phyloP scores from a whole-genome alignment of 2,888 invertebrate species.

The Aleiodes leptofemur region DNA sequence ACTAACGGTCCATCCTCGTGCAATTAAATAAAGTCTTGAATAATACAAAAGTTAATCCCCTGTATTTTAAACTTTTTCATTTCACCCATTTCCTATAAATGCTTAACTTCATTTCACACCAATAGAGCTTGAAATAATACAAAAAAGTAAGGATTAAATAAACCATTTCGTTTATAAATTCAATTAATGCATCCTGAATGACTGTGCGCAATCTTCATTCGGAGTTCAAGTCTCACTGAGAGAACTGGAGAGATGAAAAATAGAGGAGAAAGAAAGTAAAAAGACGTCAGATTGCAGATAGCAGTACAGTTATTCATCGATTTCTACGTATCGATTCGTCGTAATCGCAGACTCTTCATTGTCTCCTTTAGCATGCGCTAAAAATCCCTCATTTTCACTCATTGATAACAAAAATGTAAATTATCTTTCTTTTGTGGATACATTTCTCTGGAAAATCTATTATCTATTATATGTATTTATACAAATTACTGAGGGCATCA shows the following conservation, averaged over 20 bases:
- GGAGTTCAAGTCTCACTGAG: background rate
- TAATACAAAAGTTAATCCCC: too few species aligned
- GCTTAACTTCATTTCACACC: too few species aligned
- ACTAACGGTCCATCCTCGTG: too few species aligned
- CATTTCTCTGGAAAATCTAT: slow-evolving; percentile 11
- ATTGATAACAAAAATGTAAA: slow-evolving; percentile 21
- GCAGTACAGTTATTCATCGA: slow-evolving; percentile 8
- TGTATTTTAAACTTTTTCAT: too few species aligned
- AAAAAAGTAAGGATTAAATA: too few species aligned
- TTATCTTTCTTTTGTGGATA: background rate
- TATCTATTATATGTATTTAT: background rate
- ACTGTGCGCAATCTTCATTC: background rate
- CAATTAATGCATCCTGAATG: slow-evolving; percentile 19
- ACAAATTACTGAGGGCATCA: too few species aligned
- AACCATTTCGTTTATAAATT: background rate
- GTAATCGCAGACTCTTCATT: slow-evolving; percentile 34
- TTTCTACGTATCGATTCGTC: slow-evolving; percentile 23
- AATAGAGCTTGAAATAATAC: too few species aligned
- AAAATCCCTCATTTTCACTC: background rate
- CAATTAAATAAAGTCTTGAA: too few species aligned
- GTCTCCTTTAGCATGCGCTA: background rate
- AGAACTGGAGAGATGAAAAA: background rate
- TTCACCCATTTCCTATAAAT: too few species aligned
- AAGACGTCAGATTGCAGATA: slow-evolving; percentile 12
- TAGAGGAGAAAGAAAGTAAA: slow-evolving; percentile 18